phyloP scores from a whole-genome alignment of 2,113 vertebrate genomes.

The Gopherus evgoodei region DNA sequence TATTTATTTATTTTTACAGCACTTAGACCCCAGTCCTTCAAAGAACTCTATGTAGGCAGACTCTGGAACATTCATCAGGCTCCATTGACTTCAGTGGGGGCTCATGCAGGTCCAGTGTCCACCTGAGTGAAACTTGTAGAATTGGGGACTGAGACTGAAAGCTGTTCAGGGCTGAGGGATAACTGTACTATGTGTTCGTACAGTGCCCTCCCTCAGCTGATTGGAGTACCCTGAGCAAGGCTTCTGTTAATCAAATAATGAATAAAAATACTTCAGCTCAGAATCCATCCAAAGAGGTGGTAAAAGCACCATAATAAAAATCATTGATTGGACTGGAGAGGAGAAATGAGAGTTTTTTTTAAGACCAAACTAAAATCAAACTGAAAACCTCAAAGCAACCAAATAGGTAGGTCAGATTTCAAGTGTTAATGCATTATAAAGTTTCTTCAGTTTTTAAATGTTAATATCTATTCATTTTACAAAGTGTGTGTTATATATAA shows the following conservation, averaged over 20 bases:
- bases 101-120: not conserved
- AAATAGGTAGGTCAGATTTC: not conserved
- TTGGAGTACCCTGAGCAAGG: fast-evolving
- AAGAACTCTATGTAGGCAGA: fast-evolving
- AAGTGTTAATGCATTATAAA: not conserved
- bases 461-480: not conserved
- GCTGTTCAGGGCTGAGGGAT: not conserved
- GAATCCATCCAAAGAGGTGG: not conserved
- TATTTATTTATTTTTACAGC: not conserved
- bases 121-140: not conserved
- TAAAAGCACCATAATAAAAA: not conserved
- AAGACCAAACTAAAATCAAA: not conserved
- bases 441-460: not conserved
- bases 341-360: not conserved
- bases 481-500: not conserved
- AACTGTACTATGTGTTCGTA: not conserved
- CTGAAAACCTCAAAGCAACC: not conserved
- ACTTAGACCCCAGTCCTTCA: not conserved
- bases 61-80: not conserved
- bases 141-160: not conserved
- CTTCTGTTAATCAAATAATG: not conserved
- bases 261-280: not conserved
- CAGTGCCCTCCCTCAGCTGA: not conserved
- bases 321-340: not conserved
- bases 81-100: not conserved